Percentiles rank a stretch among this genome's conserved stretches.
Conservation (phyloP, 2,888 invertebrate genomes). For the Caenorhabditis sp. region DNA sequence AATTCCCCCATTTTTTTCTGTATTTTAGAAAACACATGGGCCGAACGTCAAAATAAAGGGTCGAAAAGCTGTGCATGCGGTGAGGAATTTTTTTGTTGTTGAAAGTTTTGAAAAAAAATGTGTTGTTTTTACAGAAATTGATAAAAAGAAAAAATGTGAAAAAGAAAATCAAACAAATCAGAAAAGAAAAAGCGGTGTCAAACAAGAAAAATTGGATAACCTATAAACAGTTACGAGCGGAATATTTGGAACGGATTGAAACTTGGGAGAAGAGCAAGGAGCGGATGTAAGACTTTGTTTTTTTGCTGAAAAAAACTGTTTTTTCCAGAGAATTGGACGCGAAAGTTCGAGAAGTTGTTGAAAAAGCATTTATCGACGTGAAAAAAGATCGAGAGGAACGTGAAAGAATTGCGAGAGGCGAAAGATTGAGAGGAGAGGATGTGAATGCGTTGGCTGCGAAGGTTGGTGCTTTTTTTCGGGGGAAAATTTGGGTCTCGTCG, state of each 20-base stretch:
- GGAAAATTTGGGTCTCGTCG: not conserved
- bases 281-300: conserved; percentile 17
- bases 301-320: not conserved
- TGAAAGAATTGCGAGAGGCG: conserved; percentile 27
- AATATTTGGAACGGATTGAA: conserved; percentile 13
- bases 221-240: not conserved
- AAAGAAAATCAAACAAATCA: no score
- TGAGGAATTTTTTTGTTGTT: no score
- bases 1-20: no score
- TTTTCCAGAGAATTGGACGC: conserved; percentile 10
- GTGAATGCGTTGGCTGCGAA: not conserved
- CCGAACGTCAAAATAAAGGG: no score
- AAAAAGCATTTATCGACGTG: conserved; percentile 25
- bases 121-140: no score
- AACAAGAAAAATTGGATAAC: not conserved
- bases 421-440: conserved; percentile 28
- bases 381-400: conserved; percentile 37
- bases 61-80: no score
- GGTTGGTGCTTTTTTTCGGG: not conserved
- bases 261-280: conserved; percentile 30
- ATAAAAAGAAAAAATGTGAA: no score
- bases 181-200: not conserved
- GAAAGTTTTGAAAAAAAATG: no score
- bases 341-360: conserved; percentile 9
- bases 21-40: no score